Conservation (phyloP, 2,888 invertebrate genomes). For the Apeira syringaria region DNA sequence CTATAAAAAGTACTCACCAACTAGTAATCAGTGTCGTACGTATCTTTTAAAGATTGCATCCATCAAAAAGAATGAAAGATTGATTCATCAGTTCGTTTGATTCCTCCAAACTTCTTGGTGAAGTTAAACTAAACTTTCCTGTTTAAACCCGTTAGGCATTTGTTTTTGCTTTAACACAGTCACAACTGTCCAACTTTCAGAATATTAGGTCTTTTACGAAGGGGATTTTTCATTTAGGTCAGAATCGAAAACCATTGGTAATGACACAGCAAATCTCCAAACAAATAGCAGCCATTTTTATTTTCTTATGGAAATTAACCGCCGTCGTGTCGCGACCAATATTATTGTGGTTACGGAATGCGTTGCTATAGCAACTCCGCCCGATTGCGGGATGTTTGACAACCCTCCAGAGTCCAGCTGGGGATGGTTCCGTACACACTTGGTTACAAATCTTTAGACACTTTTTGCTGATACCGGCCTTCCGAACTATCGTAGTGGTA, state of each 20-base stretch:
- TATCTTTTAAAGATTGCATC: too few relatives aligned
- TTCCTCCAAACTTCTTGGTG: too few relatives aligned
- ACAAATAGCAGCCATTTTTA: slow-evolving; percentile 43
- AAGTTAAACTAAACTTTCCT: too few relatives aligned
- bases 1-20: too few relatives aligned
- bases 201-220: too few relatives aligned
- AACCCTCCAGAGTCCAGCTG: slow-evolving; percentile 11
- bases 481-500: not conserved
- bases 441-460: not conserved
- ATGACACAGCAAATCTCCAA: slow-evolving; percentile 18
- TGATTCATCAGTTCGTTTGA: too few relatives aligned
- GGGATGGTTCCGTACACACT: not conserved
- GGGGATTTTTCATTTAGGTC: too few relatives aligned
- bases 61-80: too few relatives aligned
- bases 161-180: too few relatives aligned
- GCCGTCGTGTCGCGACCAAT: slow-evolving; percentile 35
- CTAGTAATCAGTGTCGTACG: too few relatives aligned
- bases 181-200: too few relatives aligned
- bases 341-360: slow-evolving; percentile 40
- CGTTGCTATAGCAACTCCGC: slow-evolving; percentile 6
- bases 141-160: too few relatives aligned
- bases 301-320: slow-evolving; percentile 55
- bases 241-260: slow-evolving; percentile 7
- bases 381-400: slow-evolving; percentile 43
- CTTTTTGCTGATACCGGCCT: not conserved